A percentile compares a stretch with the other conserved stretches of the same genome.
These are phyloP conservation scores for Epizoanthus rinbou DNA, from an alignment of 92 coral and sea anemone genomes.

Conservation along the genomic window DNA sequence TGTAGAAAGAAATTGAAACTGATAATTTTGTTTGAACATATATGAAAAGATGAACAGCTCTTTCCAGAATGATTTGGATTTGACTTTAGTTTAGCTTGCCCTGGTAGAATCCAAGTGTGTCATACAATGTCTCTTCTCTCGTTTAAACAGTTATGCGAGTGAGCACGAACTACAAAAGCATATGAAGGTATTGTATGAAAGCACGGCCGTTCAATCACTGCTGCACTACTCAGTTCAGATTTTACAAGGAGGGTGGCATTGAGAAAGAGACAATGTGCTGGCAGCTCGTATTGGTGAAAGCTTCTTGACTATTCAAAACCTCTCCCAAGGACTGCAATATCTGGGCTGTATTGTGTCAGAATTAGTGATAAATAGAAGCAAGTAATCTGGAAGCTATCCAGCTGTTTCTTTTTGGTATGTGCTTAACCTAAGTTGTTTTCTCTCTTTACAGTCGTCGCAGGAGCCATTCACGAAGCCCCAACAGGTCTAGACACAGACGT, in stretches of 20 bases:
- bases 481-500: constrained; percentile 35
- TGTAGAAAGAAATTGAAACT: too few relatives aligned
- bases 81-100: constrained; percentile 38
- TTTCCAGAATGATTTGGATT: constrained; percentile 9
- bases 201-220: constrained; percentile 37
- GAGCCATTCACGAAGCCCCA: constrained; percentile 53
- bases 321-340: neutral
- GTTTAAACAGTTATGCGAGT: constrained; percentile 93
- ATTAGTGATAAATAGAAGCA: neutral
- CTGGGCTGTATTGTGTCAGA: constrained; percentile 5
- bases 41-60: neutral
- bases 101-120: constrained; percentile 68
- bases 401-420: constrained; percentile 10
- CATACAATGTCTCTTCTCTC: constrained; percentile 93
- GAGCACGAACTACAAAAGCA: constrained; percentile 94
- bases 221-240: constrained; percentile 33
- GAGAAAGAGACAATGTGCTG: constrained; percentile 2
- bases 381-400: neutral
- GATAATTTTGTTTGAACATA: too few relatives aligned
- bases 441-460: constrained; percentile 46
- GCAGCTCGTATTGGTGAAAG: neutral
- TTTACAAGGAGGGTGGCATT: constrained; percentile 1
- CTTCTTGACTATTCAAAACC: neutral
- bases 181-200: constrained; percentile 89
- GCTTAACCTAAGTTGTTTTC: neutral